phyloP scores from a whole-genome alignment of 2,888 invertebrate genomes.

The Tanytarsus gracilentus region DNA sequence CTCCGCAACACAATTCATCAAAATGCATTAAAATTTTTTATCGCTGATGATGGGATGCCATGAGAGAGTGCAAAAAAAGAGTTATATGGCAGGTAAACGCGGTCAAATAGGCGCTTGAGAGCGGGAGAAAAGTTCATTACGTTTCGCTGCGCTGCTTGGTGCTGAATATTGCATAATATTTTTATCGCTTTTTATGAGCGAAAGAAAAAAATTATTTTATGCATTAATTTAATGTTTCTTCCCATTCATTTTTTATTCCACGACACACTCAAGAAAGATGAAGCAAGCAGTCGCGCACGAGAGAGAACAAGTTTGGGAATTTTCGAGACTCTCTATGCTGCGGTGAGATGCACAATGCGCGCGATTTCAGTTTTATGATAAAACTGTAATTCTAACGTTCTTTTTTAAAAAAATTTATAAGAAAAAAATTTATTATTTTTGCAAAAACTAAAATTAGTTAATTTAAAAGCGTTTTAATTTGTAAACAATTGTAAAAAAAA shows the following conservation, averaged over 20 bases:
- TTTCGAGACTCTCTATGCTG: neutral
- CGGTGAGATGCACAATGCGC: neutral
- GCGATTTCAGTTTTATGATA: slow-evolving; percentile 13
- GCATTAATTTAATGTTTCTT: slow-evolving; percentile 22
- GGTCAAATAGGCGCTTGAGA: slow-evolving; percentile 16
- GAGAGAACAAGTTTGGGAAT: slow-evolving; percentile 17
- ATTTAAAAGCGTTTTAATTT: too few species aligned
- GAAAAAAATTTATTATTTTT: too few species aligned
- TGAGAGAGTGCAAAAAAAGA: too few species aligned
- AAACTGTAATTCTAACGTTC: slow-evolving; percentile 24
- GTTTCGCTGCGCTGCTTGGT: neutral
- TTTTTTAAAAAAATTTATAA: too few species aligned
- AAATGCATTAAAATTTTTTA: neutral
- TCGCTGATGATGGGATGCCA: too few species aligned
- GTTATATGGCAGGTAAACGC: slow-evolving; percentile 6
- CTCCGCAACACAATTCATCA: neutral
- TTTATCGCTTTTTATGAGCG: slow-evolving; percentile 6
- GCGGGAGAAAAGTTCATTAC: slow-evolving; percentile 7
- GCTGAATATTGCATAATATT: slow-evolving; percentile 14
- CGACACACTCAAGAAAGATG: neutral
- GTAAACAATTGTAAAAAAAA: too few species aligned
- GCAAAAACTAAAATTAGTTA: too few species aligned
- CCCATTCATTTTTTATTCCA: neutral
- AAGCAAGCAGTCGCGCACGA: neutral
- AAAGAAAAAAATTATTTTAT: slow-evolving; percentile 6